phyloP scores from a whole-genome alignment of 2,888 invertebrate species.

The Aleiodes alternator region DNA sequence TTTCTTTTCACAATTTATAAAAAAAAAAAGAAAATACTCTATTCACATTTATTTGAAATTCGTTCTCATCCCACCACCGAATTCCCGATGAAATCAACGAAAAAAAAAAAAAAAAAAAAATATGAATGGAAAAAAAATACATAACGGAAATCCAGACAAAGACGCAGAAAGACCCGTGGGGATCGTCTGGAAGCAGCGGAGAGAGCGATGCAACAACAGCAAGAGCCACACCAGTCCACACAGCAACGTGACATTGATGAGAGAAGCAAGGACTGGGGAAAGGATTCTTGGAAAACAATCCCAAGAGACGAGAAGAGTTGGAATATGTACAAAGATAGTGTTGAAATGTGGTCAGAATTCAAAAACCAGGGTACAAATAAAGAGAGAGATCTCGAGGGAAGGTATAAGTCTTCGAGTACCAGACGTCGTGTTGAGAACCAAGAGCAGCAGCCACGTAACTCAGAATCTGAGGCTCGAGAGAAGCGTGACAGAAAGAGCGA shows the following conservation, averaged over 20 bases:
- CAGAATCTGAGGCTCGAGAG: constrained; percentile 50
- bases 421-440: constrained; percentile 52
- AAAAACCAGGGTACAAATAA: constrained; percentile 64
- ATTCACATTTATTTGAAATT: constrained; percentile 40
- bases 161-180: constrained; percentile 71
- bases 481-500: constrained; percentile 50
- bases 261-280: constrained; percentile 70
- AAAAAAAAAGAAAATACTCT: constrained; percentile 21
- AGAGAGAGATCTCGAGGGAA: constrained; percentile 48
- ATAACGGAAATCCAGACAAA: constrained; percentile 66
- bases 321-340: constrained; percentile 74
- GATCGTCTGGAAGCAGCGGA: constrained; percentile 62
- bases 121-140: constrained; percentile 6
- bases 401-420: constrained; percentile 43
- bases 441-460: constrained; percentile 42
- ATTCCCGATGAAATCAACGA: constrained; percentile 15
- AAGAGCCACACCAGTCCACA: constrained; percentile 71
- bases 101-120: background rate
- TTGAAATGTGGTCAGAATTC: constrained; percentile 74
- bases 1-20: constrained; percentile 49
- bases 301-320: constrained; percentile 73
- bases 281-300: constrained; percentile 73
- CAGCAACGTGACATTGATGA: constrained; percentile 55
- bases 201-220: constrained; percentile 60
- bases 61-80: constrained; percentile 29